phyloP scores from a whole-genome alignment of 2,888 invertebrate species.

The Agrilus cyanescens region DNA sequence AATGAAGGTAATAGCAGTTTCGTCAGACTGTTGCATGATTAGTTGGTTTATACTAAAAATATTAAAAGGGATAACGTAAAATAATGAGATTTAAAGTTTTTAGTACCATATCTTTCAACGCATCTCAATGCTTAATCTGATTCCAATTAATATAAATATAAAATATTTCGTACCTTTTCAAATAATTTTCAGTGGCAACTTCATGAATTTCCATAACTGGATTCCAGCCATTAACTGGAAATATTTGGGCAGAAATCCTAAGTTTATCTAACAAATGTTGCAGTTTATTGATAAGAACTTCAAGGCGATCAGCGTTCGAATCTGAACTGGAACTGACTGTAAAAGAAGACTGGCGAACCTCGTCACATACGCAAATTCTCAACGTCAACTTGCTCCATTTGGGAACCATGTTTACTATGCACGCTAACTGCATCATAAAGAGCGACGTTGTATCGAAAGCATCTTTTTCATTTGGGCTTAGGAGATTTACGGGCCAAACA shows the following conservation, averaged over 20 bases:
- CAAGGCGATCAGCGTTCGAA: slow-evolving; percentile 14
- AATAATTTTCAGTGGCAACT: slow-evolving; percentile 23
- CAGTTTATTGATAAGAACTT: slow-evolving; percentile 36
- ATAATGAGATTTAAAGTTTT: too few species aligned
- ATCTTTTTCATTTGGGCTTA: slow-evolving; percentile 63
- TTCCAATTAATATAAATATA: not conserved
- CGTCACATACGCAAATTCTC: slow-evolving; percentile 74
- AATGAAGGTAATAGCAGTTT: slow-evolving; percentile 83
- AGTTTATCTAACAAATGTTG: slow-evolving; percentile 68
- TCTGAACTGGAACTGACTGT: slow-evolving; percentile 17
- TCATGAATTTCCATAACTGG: slow-evolving; percentile 26
- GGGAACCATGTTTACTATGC: slow-evolving; percentile 84
- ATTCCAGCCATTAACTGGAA: slow-evolving; percentile 43
- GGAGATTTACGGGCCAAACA: slow-evolving; percentile 94
- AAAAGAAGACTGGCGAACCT: slow-evolving; percentile 27
- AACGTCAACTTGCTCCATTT: slow-evolving; percentile 80
- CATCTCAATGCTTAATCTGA: not conserved
- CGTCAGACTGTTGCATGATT: slow-evolving; percentile 59
- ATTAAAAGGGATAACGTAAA: slow-evolving; percentile 1
- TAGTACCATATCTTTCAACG: too few species aligned
- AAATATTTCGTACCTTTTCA: slow-evolving; percentile 22
- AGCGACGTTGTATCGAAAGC: slow-evolving; percentile 83
- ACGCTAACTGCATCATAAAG: slow-evolving; percentile 93
- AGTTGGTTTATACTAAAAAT: slow-evolving; percentile 58
- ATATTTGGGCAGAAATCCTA: slow-evolving; percentile 76